Evolutionary conservation across 2,888 invertebrate species (phyloP), one percentile per base, ranked within the genome.

Genomic region (Xestoiulus laeticollis): DNA sequence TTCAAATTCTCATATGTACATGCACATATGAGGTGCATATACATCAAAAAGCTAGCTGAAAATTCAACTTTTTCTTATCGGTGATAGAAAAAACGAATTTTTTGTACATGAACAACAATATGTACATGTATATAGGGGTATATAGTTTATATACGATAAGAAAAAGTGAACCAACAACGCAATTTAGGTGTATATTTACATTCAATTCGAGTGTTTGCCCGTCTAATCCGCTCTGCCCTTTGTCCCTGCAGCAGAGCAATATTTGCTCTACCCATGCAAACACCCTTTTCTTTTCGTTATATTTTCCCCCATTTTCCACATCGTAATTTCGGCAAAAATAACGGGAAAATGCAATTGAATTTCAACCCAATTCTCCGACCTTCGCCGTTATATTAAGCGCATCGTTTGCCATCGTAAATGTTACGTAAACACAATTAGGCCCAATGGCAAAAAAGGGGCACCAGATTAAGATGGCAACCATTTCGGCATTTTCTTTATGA

Each of bases 361-460:
- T 59, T 59, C 59, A n/a, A n/a, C 59, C 59, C n/a, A 59, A 59
- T 59, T 59, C 19, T 3, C n/a, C 48, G 48, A 48, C 48, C 48
- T 48, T 59, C n/a, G 59, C 59, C 5, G n/a, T 59, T 59, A 5
- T n/a, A 59, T 59, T 59, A 59, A 19, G 5, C 59, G 59, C 59
- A n/a, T 59, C 59, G 59, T n/a, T n/a, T 19, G 59, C 59, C 59
- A n/a, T n/a, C 59, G n/a, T 59, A 59, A 59, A 59, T 59, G 59
- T 59, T 59, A 59, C 5, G 59, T n/a, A 59, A 59, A 59, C 59
- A 59, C 59, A 59, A 59, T 59, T 59, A 59, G n/a, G 59, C 59
- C 19, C n/a, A n/a, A 59, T 6, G 19, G 59, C 19, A 59, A 59
- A 59, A 53, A 1, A 59, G 59, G 59, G 19, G 59, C 59, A 59